Base-by-base conservation (phyloP, 2,888 invertebrate species). In the Dicyrtoma fusca region DNA sequence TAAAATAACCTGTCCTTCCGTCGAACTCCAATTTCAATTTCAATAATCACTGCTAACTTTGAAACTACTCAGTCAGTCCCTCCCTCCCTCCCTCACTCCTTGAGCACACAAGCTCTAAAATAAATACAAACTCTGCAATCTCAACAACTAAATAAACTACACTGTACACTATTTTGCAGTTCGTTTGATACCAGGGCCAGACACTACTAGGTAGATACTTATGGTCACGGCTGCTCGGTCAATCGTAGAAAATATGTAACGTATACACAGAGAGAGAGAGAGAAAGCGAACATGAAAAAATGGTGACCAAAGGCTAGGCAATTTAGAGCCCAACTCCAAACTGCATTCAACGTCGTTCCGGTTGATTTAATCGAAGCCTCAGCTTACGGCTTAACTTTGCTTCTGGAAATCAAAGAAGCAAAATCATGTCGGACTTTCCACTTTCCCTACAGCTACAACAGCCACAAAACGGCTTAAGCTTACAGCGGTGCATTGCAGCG, bases 291-390 rank as follows among this genome's bases (percentile, higher is more conserved):
- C 26, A 61, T 61, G 42, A 61, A 10, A 42, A 34, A 53, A 53
- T 53, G 19, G 53, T 21, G 53, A 21, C 53, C 19, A 53, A 19
- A 49, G 53, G 53, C 21, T 19, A 17, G 6, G 53, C 19, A 21
- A 17, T 23, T 53, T 53, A n/a, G 19, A 53, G 6, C 10, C 21
- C 53, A 53, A n/a, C 10, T 17, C 21, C 53, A 53, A n/a, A 59
- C 26, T 25, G 13, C 26, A 59, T 21, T 25, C 59, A 59, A 59
- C 25, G 59, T 25, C 14, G 26, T 17, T 21, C 5, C 44, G 45
- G 45, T 44, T 62, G 62, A 62, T 62, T 62, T 42, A 44, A 62
- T 44, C 44, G 17, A 42, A 44, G 44, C 59, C 34, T 6, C 25
- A 59, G 25, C 34, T 59, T 59, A 23, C 59, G 13, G 21, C 34